A percentile compares a stretch with the other conserved stretches of the same genome.
Conservation (phyloP, 2,797 vertebrate species). For the Eulemur coronatus region DNA sequence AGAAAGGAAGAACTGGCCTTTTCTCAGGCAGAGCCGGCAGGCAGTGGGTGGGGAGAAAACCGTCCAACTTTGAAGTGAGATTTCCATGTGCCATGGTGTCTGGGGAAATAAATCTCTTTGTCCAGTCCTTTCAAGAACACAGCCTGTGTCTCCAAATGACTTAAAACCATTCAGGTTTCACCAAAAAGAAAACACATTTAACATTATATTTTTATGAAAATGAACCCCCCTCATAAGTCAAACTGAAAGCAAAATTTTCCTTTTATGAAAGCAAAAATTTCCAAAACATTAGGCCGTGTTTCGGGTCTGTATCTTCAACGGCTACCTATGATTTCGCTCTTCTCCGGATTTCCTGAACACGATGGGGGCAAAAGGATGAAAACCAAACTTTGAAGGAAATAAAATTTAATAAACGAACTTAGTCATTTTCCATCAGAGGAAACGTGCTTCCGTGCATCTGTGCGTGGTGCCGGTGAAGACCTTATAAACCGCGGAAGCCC, state of each 20-base stretch:
- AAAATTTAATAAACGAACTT: neutral
- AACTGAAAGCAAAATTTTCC: neutral
- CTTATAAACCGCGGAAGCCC: neutral
- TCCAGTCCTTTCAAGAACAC: neutral
- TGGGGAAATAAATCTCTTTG: neutral
- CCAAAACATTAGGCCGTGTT: neutral
- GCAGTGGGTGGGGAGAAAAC: fast-evolving
- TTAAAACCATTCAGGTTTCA: neutral
- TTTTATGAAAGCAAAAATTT: neutral
- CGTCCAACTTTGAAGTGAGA: fast-evolving
- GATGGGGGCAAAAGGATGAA: fast-evolving
- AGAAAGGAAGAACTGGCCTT: neutral
- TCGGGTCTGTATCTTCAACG: too few species aligned
- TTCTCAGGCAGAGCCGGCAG: neutral
- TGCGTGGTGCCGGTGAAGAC: fast-evolving
- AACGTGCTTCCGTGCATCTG: neutral
- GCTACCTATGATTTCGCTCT: neutral
- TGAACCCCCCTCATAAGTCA: neutral
- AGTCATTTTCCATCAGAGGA: neutral
- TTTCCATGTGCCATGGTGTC: neutral
- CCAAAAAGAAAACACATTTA: neutral
- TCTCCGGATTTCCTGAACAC: neutral
- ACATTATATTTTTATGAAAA: neutral
- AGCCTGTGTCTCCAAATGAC: neutral
- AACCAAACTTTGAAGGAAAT: neutral